Base-by-base conservation (phyloP, 2,797 vertebrate species). In the Megaceryle alcyon region DNA sequence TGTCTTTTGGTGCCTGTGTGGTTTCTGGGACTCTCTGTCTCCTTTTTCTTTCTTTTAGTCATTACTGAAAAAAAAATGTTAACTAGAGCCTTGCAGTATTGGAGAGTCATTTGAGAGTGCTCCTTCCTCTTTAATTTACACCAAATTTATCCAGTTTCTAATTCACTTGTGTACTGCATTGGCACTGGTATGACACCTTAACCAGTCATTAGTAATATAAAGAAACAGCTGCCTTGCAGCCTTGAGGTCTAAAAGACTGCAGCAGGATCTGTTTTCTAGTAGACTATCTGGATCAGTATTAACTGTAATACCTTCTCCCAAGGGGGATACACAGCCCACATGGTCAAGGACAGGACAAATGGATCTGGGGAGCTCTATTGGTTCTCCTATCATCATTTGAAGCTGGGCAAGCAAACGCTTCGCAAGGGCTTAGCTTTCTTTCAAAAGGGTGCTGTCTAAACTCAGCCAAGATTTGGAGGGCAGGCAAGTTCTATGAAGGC, bases 191-290 rank as follows among this genome's bases (percentile, higher is more conserved):
- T 18, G 64, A 43, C 13, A n/a, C 29, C 12, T 75, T 39, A 77
- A 61, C 14, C 11, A 39, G 12, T 28, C 2, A 0, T 22, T 12
- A 51, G 57, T 43, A 35, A 39, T 21, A n/a, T 8, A 51, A 31
- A 44, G 17, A 4, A 48, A 31, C 12, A 14, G 13, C 13, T 20
- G 20, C 18, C 35, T 78, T 46, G 23, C 13, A 51, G 53, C 28
- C 49, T 33, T n/a, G 19, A n/a, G 44, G 9, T 76, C 53, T 39
- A 15, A 86, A 90, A 39, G 41, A 4, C 17, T 12, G 35, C 37
- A 60, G 37, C 19, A 65, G 28, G 7, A 35, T 72, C 44, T 85
- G 41, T 48, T 76, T 92, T 66, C 46, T 76, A 17, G 33, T 16
- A 18, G 19, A 22, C 41, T 65, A 1, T 57, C 31, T 80, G 17